Base-by-base conservation (phyloP, 2,888 invertebrate species). In the Furcula furcula region DNA sequence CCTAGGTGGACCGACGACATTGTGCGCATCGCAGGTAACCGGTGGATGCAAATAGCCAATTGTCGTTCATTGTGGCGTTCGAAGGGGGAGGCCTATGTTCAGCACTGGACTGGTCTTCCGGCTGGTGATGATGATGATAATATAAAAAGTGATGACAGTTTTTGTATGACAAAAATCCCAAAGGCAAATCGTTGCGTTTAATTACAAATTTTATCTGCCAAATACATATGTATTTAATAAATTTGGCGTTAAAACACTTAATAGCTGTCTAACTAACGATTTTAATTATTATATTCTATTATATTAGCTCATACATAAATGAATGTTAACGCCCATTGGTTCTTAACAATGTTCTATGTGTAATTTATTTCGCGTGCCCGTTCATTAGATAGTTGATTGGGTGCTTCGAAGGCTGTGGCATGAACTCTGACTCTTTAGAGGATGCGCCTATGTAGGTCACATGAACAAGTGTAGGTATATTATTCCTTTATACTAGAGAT, bases 321-420 rank as follows among this genome's bases (percentile, higher is more conserved):
- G 31, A 34, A 19, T 19, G 42, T 34, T 6, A 28, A 55, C 55
- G 49, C 57, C 59, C 47, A 50, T 52, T 27, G 36, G 45, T 49
- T 52, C 50, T 42, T 45, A 52, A 58, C 58, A 52, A 52, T 58
- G 50, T 55, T 50, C 31, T 39, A 41, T 46, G 47, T 47, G 46
- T 53, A 59, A 59, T 58, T 53, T 58, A 58, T 58, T 48, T 58
- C 16, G 46, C 50, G 26, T 47, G 46, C 33, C 33, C 27, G 51
- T 74, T 76, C 71, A 78, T 85, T 84, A 82, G 81, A 79, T 78
- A 79, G 80, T 81, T 81, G 83, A 83, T 81, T 80, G 78, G 80
- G 63, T 76, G 50, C 62, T 41, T 55, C 50, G 85, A 86, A 86
- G 85, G 84, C 64, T 77, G 70, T 47, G 37, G 15, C 40, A 61